These are phyloP conservation scores for Drosophila murphyi DNA, from an alignment of 1,140 invertebrate genomes.

Conservation along the genomic window DNA sequence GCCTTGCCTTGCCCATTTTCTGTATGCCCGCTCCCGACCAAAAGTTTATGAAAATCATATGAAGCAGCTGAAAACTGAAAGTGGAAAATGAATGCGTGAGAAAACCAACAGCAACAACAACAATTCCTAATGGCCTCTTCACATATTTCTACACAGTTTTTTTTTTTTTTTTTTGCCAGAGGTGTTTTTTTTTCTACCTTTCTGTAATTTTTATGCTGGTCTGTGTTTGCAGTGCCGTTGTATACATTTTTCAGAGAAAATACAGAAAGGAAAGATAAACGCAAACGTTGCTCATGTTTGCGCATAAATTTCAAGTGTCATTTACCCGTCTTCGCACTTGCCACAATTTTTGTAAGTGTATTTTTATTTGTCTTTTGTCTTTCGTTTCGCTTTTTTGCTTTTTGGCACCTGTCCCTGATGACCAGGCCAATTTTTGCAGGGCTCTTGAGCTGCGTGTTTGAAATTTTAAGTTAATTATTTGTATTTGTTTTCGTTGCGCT, in stretches of 20 bases:
- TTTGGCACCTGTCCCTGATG: slow-evolving; percentile 74
- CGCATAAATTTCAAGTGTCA: slow-evolving; percentile 83
- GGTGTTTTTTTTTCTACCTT: slow-evolving; percentile 35
- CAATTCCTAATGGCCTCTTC: slow-evolving; percentile 52
- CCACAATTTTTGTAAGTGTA: slow-evolving; percentile 18
- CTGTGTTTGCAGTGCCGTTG: slow-evolving; percentile 65
- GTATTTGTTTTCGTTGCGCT: slow-evolving; percentile 50
- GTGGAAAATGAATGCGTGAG: slow-evolving; percentile 81
- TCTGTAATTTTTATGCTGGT: slow-evolving; percentile 68
- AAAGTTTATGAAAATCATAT: slow-evolving; percentile 70
- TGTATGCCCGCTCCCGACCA: slow-evolving; percentile 43
- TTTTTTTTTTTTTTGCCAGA: slow-evolving; percentile 55
- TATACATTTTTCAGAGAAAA: slow-evolving; percentile 49
- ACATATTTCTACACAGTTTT: slow-evolving; percentile 30
- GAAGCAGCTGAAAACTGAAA: slow-evolving; percentile 66
- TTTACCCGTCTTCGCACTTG: slow-evolving; percentile 75
- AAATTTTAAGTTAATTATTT: slow-evolving; percentile 79
- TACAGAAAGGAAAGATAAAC: slow-evolving; percentile 51
- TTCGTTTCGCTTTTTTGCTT: slow-evolving; percentile 37
- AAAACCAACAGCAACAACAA: slow-evolving; percentile 60
- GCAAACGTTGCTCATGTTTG: slow-evolving; percentile 61
- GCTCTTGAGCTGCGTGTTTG: slow-evolving; percentile 58
- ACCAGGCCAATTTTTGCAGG: slow-evolving; percentile 71
- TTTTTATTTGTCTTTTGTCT: slow-evolving; percentile 40
- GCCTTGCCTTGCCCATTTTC: slow-evolving; percentile 38